These are phyloP conservation scores for Stenodera caucasica DNA, from an alignment of 2,888 invertebrate species.

Conservation along the genomic window DNA sequence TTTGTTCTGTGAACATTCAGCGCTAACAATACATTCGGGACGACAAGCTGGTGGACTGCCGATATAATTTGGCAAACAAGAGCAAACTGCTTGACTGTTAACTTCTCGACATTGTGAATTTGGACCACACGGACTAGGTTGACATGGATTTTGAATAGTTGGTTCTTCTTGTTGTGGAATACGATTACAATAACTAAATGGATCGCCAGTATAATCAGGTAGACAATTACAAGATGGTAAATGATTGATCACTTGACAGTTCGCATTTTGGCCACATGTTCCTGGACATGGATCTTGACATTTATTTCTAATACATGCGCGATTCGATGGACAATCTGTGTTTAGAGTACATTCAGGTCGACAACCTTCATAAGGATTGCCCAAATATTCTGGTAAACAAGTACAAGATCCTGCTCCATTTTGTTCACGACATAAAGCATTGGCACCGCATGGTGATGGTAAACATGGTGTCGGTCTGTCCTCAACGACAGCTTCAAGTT, in stretches of 20 bases:
- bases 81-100: conserved; percentile 55
- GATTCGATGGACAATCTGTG: conserved; percentile 70
- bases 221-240: conserved; percentile 68
- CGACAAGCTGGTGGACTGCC: conserved; percentile 69
- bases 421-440: conserved; percentile 65
- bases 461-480: conserved; percentile 59
- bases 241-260: conserved; percentile 75
- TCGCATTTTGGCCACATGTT: conserved; percentile 72
- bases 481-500: conserved; percentile 27
- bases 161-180: conserved; percentile 48
- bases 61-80: conserved; percentile 55
- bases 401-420: conserved; percentile 66
- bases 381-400: conserved; percentile 69
- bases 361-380: conserved; percentile 75
- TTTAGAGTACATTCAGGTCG: conserved; percentile 73
- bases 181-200: conserved; percentile 59
- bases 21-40: conserved; percentile 77
- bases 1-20: conserved; percentile 72
- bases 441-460: conserved; percentile 73
- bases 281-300: conserved; percentile 79
- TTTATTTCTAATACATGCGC: conserved; percentile 70
- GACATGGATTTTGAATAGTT: conserved; percentile 61
- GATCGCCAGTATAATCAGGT: conserved; percentile 47
- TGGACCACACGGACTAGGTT: conserved; percentile 72
- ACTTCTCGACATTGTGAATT: conserved; percentile 71